Evolutionary conservation across 1,140 invertebrate species (phyloP), one percentile per base, ranked within the genome.

Genomic region (Argopecten irradians): DNA sequence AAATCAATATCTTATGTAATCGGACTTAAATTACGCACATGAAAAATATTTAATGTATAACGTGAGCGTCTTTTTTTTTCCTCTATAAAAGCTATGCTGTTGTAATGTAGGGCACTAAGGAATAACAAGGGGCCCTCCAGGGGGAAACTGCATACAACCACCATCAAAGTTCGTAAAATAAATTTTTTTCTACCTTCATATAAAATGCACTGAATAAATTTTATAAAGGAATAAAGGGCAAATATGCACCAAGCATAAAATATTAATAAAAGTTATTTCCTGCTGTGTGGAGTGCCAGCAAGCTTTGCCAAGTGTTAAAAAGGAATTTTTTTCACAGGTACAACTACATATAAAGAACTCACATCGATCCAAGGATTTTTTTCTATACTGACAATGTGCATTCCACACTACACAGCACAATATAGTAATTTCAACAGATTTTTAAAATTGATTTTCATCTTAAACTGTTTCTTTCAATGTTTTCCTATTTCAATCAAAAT

Each of bases 1-100:
- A 87, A 87, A 87, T 87, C 86, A 87, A 87, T 87, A 87, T 87
- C 86, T 87, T 87, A 87, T 87, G 86, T 84, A 87, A 87, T 87
- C 43, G 36, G 43, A 87, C 82, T 87, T 84, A 87, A 87, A 84
- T 84, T 87, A 84, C 86, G 84, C 86, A 87, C 86, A 87, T 87
- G 86, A 87, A 87, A 87, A 87, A 87, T 87, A 87, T 87, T 87
- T 87, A 82, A 84, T 87, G 84, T 28, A 84, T 87, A 71, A 71
- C 55, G n/a, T 71, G 55, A 71, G n/a, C 55, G 55, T 71, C n/a
- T n/a, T 71, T 71, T 71, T 46, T 71, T 71, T 71, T n/a, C 36
- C 36, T n/a, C 55, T 71, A 71, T 71, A 71, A 71, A 71, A 71
- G 55, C 55, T 71, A n/a, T n/a, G 55, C 55, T 71, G 55, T 71